These are phyloP conservation scores for Caradrina kadenii DNA, from an alignment of 2,888 invertebrate genomes.

Conservation along the genomic window DNA sequence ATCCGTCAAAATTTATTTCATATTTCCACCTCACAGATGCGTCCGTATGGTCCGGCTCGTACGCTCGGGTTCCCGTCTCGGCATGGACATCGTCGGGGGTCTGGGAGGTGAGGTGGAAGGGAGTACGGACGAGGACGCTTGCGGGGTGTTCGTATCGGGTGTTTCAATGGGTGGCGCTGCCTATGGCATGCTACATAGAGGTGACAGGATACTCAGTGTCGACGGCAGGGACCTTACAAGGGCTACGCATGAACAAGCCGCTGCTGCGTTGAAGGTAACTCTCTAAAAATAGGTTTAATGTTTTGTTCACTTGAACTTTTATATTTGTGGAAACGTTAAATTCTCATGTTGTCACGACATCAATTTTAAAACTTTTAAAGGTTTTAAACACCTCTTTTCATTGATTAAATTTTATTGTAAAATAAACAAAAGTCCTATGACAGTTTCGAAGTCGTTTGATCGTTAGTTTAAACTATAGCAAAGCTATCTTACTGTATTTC, in stretches of 20 bases:
- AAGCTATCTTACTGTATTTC: too few relatives aligned
- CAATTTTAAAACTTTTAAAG: too few relatives aligned
- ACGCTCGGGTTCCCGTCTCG: conserved; percentile 86
- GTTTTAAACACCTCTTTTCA: background rate
- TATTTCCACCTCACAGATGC: conserved; percentile 72
- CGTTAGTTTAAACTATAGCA: too few relatives aligned
- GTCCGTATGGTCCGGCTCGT: conserved; percentile 87
- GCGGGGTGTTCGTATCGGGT: conserved; percentile 88
- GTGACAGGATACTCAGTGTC: conserved; percentile 94
- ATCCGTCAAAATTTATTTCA: conserved; percentile 8
- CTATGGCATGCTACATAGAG: conserved; percentile 91
- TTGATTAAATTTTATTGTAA: background rate
- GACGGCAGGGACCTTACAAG: conserved; percentile 93
- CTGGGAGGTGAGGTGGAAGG: conserved; percentile 83
- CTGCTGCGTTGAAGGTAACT: conserved; percentile 91
- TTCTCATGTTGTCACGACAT: too few relatives aligned
- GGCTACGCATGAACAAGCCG: conserved; percentile 95
- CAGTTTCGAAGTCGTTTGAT: background rate
- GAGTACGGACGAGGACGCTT: conserved; percentile 81
- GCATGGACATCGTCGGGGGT: conserved; percentile 89
- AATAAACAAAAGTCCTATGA: background rate
- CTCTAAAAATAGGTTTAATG: conserved; percentile 17
- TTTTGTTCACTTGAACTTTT: background rate
- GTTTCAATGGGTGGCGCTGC: conserved; percentile 86
- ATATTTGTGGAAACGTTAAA: background rate